phyloP scores from a whole-genome alignment of 2,888 invertebrate species.

The Microdon myrmicae region DNA sequence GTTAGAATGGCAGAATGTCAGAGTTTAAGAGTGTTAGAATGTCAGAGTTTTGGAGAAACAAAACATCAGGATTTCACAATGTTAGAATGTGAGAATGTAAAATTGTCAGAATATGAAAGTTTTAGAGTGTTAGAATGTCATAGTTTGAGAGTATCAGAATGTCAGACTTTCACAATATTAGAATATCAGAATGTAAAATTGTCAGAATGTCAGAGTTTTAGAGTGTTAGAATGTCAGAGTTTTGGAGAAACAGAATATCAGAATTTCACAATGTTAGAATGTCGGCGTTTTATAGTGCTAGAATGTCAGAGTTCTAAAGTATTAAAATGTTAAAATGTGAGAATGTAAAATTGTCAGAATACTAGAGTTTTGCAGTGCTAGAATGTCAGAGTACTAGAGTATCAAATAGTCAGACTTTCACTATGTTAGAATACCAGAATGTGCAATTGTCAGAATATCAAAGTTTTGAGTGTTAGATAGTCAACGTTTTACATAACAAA shows the following conservation, averaged over 20 bases:
- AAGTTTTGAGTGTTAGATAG: too few species aligned
- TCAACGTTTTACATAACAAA: too few species aligned
- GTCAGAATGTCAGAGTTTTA: background rate
- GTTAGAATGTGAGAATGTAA: background rate
- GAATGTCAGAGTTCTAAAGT: background rate
- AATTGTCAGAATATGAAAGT: background rate
- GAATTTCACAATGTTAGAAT: background rate
- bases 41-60: background rate
- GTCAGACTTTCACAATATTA: background rate
- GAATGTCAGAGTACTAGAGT: background rate
- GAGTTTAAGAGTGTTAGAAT: background rate
- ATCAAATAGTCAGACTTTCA: too few species aligned
- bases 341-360: background rate
- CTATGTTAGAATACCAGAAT: too few species aligned
- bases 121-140: background rate
- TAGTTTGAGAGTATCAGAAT: too few species aligned
- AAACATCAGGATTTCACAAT: background rate
- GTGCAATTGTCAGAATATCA: too few species aligned
- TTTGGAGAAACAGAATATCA: background rate
- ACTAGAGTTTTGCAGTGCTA: background rate
- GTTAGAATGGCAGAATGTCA: background rate
- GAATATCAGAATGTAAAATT: background rate
- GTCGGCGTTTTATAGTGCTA: background rate
- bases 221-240: too few species aligned
- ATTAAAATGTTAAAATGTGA: background rate